These are phyloP conservation scores for Drosophila emarginata DNA, from an alignment of 2,888 invertebrate species.

Conservation along the genomic window DNA sequence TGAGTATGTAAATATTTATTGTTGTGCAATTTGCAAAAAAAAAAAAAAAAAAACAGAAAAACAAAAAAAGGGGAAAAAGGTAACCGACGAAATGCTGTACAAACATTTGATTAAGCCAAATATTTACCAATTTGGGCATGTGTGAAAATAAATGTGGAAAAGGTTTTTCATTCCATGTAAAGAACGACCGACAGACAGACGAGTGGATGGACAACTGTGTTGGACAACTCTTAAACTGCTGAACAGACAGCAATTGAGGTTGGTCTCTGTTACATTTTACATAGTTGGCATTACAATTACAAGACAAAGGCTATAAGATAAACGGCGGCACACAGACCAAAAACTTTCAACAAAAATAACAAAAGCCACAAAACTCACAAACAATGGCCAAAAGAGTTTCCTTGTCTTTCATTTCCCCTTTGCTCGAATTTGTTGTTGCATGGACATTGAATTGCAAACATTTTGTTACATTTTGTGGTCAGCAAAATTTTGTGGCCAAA, in stretches of 20 bases:
- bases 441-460: conserved; percentile 19
- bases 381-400: conserved; percentile 47
- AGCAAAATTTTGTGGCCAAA: conserved; percentile 51
- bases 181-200: neutral
- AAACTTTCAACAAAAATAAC: conserved; percentile 49
- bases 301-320: conserved; percentile 1
- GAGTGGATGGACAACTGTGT: neutral
- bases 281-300: conserved; percentile 26
- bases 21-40: conserved; percentile 45
- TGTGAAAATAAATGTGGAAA: conserved; percentile 5
- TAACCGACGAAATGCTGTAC: conserved; percentile 12
- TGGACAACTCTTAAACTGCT: conserved; percentile 2
- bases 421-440: neutral
- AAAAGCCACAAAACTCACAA: conserved; percentile 45
- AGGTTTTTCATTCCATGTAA: conserved; percentile 1
- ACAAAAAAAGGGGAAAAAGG: conserved; percentile 1
- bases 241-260: conserved; percentile 11
- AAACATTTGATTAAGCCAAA: conserved; percentile 40
- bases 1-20: conserved; percentile 73
- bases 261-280: conserved; percentile 5
- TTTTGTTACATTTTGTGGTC: conserved; percentile 51
- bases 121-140: conserved; percentile 40
- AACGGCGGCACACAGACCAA: conserved; percentile 11
- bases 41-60: neutral
- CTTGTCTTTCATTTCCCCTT: neutral